Evolutionary conservation across 2,113 vertebrate species (phyloP).

Genomic region (Acanthisitta chloris): DNA sequence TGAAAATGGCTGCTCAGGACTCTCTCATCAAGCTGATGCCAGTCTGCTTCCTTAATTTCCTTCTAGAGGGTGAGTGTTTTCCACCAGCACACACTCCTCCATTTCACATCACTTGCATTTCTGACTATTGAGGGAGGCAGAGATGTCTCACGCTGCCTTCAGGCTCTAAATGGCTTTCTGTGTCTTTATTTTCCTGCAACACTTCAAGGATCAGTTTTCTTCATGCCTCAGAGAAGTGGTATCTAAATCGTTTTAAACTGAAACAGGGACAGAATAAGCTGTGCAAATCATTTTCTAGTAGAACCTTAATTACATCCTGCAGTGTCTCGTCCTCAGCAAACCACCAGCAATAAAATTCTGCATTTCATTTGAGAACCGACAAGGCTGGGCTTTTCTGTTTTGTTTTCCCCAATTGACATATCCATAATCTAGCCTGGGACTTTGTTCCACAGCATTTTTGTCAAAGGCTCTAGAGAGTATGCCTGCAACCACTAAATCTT

Average conservation of each 20-base stretch:
- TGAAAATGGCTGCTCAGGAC: conserved; percentile 34
- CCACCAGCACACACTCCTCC: not conserved
- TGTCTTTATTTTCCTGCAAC: conserved; percentile 56
- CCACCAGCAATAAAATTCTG: conserved; percentile 51
- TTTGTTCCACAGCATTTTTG: conserved; percentile 61
- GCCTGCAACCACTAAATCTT: conserved; percentile 62
- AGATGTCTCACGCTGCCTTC: conserved; percentile 21
- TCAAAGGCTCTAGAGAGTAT: conserved; percentile 50
- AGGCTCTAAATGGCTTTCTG: conserved; percentile 51
- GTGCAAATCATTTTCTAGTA: conserved; percentile 60
- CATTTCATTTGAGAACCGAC: conserved; percentile 49
- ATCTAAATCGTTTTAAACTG: conserved; percentile 54
- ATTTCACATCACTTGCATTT: conserved; percentile 25
- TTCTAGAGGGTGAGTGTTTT: conserved; percentile 22
- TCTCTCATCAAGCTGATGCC: not conserved
- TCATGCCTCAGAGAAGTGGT: conserved; percentile 49
- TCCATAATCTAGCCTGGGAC: conserved; percentile 63
- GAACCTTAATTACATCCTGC: conserved; percentile 66
- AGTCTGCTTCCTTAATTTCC: not conserved
- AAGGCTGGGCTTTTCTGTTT: conserved; percentile 44
- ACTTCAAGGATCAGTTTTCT: conserved; percentile 60
- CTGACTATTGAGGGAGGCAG: conserved; percentile 39
- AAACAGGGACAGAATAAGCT: conserved; percentile 57
- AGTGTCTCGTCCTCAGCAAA: conserved; percentile 54
- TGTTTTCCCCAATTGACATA: conserved; percentile 53